Conservation (phyloP, 2,113 vertebrate species). For the Haemorhous mexicanus region DNA sequence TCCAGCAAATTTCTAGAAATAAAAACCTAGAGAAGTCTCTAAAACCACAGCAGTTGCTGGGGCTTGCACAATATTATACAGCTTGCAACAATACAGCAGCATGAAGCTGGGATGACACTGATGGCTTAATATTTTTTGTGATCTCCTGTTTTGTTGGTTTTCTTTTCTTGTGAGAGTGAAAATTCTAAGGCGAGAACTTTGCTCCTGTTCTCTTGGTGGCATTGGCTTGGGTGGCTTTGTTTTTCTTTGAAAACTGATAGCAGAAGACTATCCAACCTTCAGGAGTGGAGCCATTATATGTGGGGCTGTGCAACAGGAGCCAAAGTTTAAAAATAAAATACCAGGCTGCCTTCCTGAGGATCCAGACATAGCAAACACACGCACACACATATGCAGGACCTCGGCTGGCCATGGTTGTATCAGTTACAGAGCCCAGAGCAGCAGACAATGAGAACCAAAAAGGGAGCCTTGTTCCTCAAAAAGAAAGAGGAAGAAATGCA, state of each 20-base stretch:
- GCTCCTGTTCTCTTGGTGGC: conserved; percentile 31
- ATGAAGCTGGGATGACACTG: neutral
- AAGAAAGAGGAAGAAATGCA: conserved; percentile 5
- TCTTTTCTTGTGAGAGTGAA: neutral
- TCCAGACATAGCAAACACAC: conserved; percentile 58
- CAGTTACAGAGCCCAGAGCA: neutral
- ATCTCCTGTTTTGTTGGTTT: neutral
- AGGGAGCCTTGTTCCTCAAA: conserved; percentile 4
- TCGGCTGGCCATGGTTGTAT: neutral
- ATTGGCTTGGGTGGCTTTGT: neutral
- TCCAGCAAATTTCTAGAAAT: conserved; percentile 1
- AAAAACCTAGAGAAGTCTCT: neutral
- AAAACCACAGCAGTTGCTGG: neutral
- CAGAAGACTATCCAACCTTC: conserved; percentile 63
- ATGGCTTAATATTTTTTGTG: neutral
- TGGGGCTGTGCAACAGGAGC: conserved; percentile 56
- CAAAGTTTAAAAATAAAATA: conserved; percentile 75
- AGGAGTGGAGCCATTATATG: conserved; percentile 65
- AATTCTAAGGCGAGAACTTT: conserved; percentile 22
- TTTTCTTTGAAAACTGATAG: conserved; percentile 68
- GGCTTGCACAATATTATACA: neutral
- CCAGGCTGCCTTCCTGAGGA: conserved; percentile 59
- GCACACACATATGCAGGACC: neutral
- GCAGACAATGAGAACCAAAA: neutral
- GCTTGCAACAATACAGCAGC: neutral